phyloP scores from a whole-genome alignment of 2,113 vertebrate genomes.

The Circaetus gallicus region DNA sequence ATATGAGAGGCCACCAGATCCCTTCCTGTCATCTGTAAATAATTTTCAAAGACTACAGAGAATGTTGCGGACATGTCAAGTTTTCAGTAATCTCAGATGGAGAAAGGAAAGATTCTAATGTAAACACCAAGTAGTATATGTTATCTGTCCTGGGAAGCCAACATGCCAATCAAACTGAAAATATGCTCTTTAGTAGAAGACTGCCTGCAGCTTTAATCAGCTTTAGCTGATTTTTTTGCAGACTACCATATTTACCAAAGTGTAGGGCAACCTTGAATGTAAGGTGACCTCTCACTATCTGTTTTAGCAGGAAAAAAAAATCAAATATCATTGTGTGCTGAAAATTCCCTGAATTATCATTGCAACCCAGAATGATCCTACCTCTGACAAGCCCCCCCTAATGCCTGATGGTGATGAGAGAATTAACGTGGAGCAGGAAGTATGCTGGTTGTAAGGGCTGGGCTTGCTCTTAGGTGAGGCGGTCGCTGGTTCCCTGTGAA shows the following conservation, averaged over 20 bases:
- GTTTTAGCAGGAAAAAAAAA: background rate
- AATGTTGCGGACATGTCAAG: background rate
- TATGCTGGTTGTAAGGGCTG: background rate
- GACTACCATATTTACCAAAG: background rate
- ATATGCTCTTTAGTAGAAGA: background rate
- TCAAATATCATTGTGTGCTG: background rate
- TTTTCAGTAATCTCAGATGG: background rate
- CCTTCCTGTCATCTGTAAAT: slow-evolving; percentile 21
- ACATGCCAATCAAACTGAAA: background rate
- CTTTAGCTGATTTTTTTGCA: background rate
- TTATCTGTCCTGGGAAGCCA: background rate
- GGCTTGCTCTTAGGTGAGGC: background rate
- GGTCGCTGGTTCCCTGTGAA: background rate
- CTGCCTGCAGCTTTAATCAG: background rate
- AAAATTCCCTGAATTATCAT: background rate
- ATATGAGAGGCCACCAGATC: background rate
- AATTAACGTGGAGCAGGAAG: background rate
- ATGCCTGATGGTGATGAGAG: background rate
- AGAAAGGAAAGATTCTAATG: background rate
- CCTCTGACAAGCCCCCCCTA: background rate
- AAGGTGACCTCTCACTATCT: background rate
- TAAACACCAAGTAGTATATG: background rate
- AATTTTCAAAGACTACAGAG: slow-evolving; percentile 8
- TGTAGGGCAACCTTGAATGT: background rate
- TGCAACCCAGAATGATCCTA: background rate